A percentile compares a stretch with the other conserved stretches of the same genome.
phyloP scores from a whole-genome alignment of 2,888 invertebrate species.

The Brachyopa scutellaris region DNA sequence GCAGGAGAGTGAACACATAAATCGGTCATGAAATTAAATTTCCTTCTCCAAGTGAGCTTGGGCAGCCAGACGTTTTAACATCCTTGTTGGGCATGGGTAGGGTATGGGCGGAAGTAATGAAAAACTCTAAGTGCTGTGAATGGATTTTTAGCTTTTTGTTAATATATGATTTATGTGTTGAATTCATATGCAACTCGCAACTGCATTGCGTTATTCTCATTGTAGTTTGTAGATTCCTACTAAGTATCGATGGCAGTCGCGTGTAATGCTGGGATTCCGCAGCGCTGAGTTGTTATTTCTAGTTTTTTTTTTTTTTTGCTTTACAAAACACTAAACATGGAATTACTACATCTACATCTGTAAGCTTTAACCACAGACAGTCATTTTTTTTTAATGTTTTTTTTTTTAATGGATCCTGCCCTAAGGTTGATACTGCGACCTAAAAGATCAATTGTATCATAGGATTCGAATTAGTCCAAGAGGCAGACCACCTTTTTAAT shows the following conservation, averaged over 20 bases:
- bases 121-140: constrained; percentile 58
- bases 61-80: constrained; percentile 28
- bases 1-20: constrained; percentile 45
- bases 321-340: too few relatives aligned
- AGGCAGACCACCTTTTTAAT: too few relatives aligned
- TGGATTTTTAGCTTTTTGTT: constrained; percentile 38
- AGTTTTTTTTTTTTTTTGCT: too few relatives aligned
- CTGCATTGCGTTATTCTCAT: constrained; percentile 20
- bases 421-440: too few relatives aligned
- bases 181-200: neutral
- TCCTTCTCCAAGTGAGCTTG: constrained; percentile 30
- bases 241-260: constrained; percentile 7
- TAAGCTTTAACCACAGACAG: too few relatives aligned
- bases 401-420: too few relatives aligned
- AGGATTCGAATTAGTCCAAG: too few relatives aligned
- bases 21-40: constrained; percentile 62
- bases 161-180: neutral
- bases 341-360: too few relatives aligned
- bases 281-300: too few relatives aligned
- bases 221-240: neutral
- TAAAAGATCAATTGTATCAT: too few relatives aligned
- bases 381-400: too few relatives aligned
- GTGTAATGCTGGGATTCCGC: too few relatives aligned
- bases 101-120: constrained; percentile 49
- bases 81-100: neutral